phyloP scores from a whole-genome alignment of 1,140 invertebrate genomes.

The Dinoponera quadriceps region DNA sequence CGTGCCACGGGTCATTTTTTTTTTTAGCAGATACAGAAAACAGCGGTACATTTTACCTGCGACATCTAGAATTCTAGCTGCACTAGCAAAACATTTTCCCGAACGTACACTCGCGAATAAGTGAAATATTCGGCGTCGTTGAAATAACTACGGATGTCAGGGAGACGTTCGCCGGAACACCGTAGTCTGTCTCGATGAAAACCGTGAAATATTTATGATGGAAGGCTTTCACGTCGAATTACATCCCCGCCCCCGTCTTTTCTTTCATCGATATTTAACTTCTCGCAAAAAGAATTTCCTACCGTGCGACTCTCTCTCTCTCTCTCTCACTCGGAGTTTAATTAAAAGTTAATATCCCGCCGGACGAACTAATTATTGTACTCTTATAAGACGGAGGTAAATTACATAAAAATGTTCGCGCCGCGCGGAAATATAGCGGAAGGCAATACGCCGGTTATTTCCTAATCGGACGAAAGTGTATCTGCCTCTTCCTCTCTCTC shows the following conservation, averaged over 20 bases:
- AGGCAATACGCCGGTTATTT: conserved; percentile 38
- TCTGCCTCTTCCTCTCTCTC: neutral
- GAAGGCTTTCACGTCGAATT: conserved; percentile 16
- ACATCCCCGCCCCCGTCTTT: neutral
- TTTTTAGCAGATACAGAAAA: no score
- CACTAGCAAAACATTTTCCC: no score
- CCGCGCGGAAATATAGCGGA: conserved; percentile 45
- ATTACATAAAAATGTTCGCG: conserved; percentile 61
- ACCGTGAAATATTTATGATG: conserved; percentile 35
- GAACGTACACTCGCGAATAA: neutral
- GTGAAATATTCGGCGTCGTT: conserved; percentile 2
- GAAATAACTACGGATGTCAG: conserved; percentile 14
- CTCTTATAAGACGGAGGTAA: conserved; percentile 49
- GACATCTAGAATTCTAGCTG: no score
- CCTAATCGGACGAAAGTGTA: conserved; percentile 34
- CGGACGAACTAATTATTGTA: conserved; percentile 54
- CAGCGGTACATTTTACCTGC: no score
- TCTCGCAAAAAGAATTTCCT: conserved; percentile 37
- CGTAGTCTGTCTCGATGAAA: neutral
- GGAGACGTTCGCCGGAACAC: neutral
- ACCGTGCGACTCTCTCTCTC: neutral
- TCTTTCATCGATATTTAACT: conserved; percentile 29
- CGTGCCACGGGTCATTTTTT: no score
- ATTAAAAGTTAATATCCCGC: conserved; percentile 65
- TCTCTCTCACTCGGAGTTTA: conserved; percentile 40